Conservation (phyloP, 2,113 vertebrate genomes). For the Kryptolebias marmoratus region DNA sequence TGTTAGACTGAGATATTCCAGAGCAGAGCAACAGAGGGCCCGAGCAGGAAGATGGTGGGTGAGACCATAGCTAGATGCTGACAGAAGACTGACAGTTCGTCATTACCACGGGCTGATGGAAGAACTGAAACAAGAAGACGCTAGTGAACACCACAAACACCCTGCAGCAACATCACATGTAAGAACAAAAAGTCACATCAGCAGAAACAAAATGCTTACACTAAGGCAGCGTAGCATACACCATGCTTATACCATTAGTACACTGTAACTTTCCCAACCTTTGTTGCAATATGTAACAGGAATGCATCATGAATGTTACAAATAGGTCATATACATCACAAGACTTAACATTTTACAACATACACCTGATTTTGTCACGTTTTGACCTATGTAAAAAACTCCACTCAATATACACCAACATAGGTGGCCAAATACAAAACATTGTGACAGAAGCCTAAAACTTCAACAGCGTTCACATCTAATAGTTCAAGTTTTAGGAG, state of each 20-base stretch:
- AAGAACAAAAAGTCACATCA: too few relatives aligned
- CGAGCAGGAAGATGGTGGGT: too few relatives aligned
- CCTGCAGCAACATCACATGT: too few relatives aligned
- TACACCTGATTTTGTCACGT: neutral
- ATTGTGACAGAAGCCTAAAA: neutral
- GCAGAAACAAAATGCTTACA: neutral
- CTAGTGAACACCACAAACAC: too few relatives aligned
- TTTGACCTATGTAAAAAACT: neutral
- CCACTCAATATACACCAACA: neutral
- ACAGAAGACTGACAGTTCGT: too few relatives aligned
- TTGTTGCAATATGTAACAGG: neutral
- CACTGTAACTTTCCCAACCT: neutral
- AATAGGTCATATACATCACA: neutral
- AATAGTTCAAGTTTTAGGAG: too few relatives aligned
- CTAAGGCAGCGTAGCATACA: neutral
- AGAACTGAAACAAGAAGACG: too few relatives aligned
- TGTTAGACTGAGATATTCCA: too few relatives aligned
- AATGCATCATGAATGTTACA: neutral
- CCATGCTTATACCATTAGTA: neutral
- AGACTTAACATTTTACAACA: neutral
- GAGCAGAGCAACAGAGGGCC: too few relatives aligned
- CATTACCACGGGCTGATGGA: too few relatives aligned
- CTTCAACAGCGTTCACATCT: neutral
- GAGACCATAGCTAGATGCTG: too few relatives aligned
- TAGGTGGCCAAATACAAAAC: neutral